Evolutionary conservation across 2,797 vertebrate species (phyloP), one percentile per base, ranked within the genome.

Genomic region (Taeniopygia guttata): DNA sequence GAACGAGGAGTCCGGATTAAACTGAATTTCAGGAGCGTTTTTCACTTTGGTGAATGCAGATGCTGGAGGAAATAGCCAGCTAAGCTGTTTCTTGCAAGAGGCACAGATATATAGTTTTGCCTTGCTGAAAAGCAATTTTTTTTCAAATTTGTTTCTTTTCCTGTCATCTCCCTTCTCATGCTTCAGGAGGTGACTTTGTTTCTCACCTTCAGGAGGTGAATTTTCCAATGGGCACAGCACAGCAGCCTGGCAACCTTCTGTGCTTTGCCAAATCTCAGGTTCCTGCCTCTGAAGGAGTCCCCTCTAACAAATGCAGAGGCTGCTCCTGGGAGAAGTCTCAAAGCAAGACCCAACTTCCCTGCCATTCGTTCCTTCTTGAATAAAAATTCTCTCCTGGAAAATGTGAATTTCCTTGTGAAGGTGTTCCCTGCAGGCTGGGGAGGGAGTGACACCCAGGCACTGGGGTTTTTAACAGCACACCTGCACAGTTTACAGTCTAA

Each of bases 371-470:
- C 45, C 78, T 63, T 59, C 67, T 75, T 4, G 1, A 79, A 54
- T 34, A 45, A 74, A 66, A 73, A 27, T 13, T 13, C 6, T 42
- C 67, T n/a, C 72, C 42, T 34, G 69, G 56, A 87, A 74, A 77
- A 91, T 0, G 2, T 8, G 32, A 19, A 19, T 68, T 67, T 77
- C 60, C 45, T 48, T 60, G 2, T 0, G 5, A 27, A 49, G 34
- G 18, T 43, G 62, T 80, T 30, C 34, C n/a, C 69, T n/a, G 30
- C 40, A 56, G 66, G 30, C 18, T 21, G 34, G 16, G 58, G 49
- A 91, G 55, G 49, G 62, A 58, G 15, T 1, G 5, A 29, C 1
- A 5, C 7, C 52, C 32, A 25, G 23, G 3, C 25, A 5, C 2
- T 3, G 32, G 21, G 56, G 64, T 26, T 58, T 58, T 26, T 13